phyloP scores from a whole-genome alignment of 2,113 vertebrate genomes.

The Orthonyx spaldingii region DNA sequence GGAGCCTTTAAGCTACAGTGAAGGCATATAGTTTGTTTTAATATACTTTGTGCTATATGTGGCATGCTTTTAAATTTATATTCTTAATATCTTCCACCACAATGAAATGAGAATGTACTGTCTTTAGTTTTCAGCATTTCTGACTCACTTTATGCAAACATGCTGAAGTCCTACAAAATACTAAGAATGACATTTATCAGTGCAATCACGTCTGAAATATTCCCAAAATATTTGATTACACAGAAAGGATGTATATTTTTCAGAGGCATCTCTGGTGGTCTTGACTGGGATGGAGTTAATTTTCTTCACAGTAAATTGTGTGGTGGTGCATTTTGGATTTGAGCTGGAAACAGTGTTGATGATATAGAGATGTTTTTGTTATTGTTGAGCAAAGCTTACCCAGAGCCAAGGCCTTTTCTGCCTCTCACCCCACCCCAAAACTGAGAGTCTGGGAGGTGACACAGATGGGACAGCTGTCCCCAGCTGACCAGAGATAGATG shows the following conservation, averaged over 20 bases:
- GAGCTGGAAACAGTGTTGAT: not conserved
- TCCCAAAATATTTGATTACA: not conserved
- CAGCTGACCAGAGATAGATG: not conserved
- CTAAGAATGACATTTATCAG: not conserved
- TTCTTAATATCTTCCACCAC: not conserved
- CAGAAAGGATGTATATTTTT: not conserved
- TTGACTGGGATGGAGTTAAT: not conserved
- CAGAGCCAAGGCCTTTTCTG: not conserved
- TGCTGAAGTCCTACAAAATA: not conserved
- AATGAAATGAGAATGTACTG: not conserved
- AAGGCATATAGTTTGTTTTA: not conserved
- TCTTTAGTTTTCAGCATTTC: not conserved
- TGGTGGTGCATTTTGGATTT: not conserved
- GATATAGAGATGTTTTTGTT: not conserved
- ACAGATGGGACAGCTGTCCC: not conserved
- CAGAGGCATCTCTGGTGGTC: not conserved
- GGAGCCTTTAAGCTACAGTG: not conserved
- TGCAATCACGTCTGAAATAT: not conserved
- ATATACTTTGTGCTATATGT: not conserved
- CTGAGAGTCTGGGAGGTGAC: fast-evolving
- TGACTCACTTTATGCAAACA: fast-evolving
- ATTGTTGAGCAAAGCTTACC: not conserved
- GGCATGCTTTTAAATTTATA: not conserved
- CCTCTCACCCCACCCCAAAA: not conserved
- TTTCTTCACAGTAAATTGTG: not conserved